Evolutionary conservation across 1,140 invertebrate species (phyloP), one percentile per base, ranked within the genome.

Genomic region (Drosophila parabipectinata): DNA sequence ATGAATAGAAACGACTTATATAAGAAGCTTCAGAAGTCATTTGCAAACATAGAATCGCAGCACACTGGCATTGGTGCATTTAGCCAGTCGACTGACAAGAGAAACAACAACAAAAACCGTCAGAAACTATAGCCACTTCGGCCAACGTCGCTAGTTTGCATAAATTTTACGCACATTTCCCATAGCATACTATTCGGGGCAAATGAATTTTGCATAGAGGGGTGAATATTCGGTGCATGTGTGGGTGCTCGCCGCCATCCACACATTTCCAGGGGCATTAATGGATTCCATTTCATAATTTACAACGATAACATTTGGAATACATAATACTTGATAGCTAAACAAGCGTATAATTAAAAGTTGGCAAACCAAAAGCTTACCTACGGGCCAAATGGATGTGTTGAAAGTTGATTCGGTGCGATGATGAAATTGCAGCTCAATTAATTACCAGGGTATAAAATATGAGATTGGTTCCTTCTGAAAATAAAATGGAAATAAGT

Each of bases 121-220:
- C 39, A 47, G 55, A n/a, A 10, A 32, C 30, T 28, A 67, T 64
- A 14, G 44, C 56, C 47, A 67, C 63, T 67, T 67, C 18, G 59
- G 47, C 32, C 52, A 73, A 37, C 14, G 58, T 21, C 39, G 48
- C 41, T 58, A 34, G 61, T 64, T 66, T 55, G 71, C 71, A 73
- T 73, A 55, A 51, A 41, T 73, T 73, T 52, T 34, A 57, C 53
- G 69, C 69, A 55, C 48, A 62, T 60, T 60, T 72, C 28, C 32
- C 34, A 57, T 37, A 57, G 41, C 61, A 63, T 56, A 55, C 26
- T 34, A 45, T 55, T 63, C 12, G 41, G 53, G 45, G 14, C 45
- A 51, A 72, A 59, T 72, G 67, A 52, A 72, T 53, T 72, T 72
- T 51, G 37, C 68, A 72, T 72, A 52, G 47, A 18, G 51, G 52